Evolutionary conservation across 1,140 invertebrate species (phyloP).

Genomic region (Oryctes rhinoceros): DNA sequence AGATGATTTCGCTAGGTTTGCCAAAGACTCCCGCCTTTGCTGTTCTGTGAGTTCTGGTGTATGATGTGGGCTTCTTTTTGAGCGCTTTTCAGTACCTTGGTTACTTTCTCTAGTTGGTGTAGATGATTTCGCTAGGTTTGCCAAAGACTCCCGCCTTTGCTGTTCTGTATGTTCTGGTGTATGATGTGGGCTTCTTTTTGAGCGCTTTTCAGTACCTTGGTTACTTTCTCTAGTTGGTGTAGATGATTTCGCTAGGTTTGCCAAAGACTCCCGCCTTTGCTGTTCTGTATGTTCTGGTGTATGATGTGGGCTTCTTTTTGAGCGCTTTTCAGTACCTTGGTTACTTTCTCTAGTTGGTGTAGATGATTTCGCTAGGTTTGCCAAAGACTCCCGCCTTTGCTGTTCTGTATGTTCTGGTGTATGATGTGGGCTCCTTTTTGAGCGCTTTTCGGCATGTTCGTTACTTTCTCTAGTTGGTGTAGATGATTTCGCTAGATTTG

Average conservation of each 20-base stretch:
- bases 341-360: neutral
- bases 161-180: conserved; percentile 48
- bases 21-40: neutral
- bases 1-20: neutral
- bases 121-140: neutral
- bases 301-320: conserved; percentile 43
- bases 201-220: neutral
- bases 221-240: neutral
- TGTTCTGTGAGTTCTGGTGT: conserved; percentile 47
- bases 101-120: neutral
- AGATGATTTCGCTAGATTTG: neutral
- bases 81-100: neutral
- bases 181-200: conserved; percentile 43
- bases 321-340: neutral
- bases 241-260: neutral
- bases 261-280: neutral
- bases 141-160: neutral
- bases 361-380: neutral
- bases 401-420: conserved; percentile 47
- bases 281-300: conserved; percentile 47
- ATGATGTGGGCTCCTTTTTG: conserved; percentile 43
- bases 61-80: conserved; percentile 43
- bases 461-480: neutral
- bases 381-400: neutral
- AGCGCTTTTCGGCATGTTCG: neutral